These are phyloP conservation scores for Montipora sp. DNA, from an alignment of 64 coral and sea anemone species.

Conservation along the genomic window DNA sequence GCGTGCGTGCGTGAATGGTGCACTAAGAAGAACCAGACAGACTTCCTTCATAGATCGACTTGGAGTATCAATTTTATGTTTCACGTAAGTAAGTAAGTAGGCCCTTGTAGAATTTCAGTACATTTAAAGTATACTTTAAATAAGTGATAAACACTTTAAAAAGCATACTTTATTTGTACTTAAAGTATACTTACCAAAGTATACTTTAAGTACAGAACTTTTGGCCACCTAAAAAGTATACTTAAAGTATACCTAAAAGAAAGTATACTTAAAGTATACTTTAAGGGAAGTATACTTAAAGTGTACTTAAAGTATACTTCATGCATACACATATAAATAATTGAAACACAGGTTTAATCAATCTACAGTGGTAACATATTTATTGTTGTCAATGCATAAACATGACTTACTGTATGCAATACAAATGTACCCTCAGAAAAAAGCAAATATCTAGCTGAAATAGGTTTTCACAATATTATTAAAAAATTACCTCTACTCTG, in stretches of 20 bases:
- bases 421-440: conserved; percentile 1
- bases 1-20: too few relatives aligned
- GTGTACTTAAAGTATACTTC: not conserved
- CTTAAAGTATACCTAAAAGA: not conserved
- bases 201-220: not conserved
- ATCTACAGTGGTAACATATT: not conserved
- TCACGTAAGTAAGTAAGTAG: too few relatives aligned
- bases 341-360: not conserved
- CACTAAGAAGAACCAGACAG: too few relatives aligned
- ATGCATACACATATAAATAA: not conserved
- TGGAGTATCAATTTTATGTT: too few relatives aligned
- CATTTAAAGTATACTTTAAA: conserved; percentile 10
- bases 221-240: not conserved
- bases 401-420: not conserved
- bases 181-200: not conserved
- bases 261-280: conserved; percentile 18
- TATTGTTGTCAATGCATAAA: not conserved
- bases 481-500: not conserved
- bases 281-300: conserved; percentile 6
- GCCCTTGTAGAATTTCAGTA: not conserved
- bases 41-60: too few relatives aligned
- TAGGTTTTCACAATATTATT: conserved; percentile 11
- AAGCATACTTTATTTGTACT: conserved; percentile 14
- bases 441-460: conserved; percentile 5
- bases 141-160: conserved; percentile 7